These are phyloP conservation scores for Alitta virens DNA, from an alignment of 2,888 invertebrate genomes.

Conservation along the genomic window DNA sequence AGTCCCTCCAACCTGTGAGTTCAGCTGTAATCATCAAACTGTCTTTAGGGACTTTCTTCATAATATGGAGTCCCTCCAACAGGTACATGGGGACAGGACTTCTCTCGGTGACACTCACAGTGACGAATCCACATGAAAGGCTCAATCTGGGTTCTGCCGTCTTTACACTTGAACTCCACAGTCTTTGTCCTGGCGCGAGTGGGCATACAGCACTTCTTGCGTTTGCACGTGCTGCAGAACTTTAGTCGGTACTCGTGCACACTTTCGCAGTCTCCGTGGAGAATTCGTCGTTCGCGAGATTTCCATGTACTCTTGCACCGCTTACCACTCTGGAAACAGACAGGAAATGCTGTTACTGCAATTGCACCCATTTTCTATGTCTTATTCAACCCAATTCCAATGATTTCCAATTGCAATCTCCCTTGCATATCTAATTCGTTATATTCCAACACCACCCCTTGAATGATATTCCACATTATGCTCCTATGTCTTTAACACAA, in stretches of 20 bases:
- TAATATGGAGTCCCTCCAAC: no score
- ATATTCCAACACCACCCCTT: no score
- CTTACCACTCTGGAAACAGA: constrained; percentile 17
- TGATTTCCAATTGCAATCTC: no score
- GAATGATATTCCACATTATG: no score
- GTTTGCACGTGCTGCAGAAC: constrained; percentile 66
- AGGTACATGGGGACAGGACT: neutral
- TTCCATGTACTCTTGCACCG: constrained; percentile 12
- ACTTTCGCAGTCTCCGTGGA: constrained; percentile 61
- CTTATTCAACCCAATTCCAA: no score
- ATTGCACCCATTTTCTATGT: no score
- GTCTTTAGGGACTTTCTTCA: no score
- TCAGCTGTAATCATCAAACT: no score
- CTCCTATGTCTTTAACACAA: no score
- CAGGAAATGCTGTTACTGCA: no score
- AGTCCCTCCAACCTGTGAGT: no score
- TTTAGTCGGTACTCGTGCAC: constrained; percentile 67
- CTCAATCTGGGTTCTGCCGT: constrained; percentile 8
- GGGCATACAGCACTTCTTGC: constrained; percentile 65
- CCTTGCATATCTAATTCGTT: no score
- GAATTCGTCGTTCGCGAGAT: neutral
- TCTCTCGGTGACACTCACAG: constrained; percentile 19
- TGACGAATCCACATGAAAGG: constrained; percentile 32
- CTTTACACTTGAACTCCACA: constrained; percentile 43
- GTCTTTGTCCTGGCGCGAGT: constrained; percentile 60